phyloP scores from a whole-genome alignment of 2,113 vertebrate species.

The Morone saxatilis region DNA sequence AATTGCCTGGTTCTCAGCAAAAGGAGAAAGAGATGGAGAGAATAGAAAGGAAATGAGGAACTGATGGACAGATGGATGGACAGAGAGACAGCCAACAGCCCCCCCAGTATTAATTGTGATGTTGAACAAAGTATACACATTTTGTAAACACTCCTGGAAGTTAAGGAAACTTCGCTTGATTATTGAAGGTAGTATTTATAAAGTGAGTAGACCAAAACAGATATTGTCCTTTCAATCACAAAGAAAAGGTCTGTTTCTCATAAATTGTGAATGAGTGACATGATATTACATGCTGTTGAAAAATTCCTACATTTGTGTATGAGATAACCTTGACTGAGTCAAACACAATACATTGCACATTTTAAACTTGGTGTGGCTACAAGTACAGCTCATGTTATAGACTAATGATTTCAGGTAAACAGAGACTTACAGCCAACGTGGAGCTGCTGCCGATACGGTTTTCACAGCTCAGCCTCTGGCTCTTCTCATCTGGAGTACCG shows the following conservation, averaged over 20 bases:
- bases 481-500: slow-evolving; percentile 88
- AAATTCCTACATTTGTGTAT: not conserved
- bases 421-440: slow-evolving; percentile 90
- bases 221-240: not conserved
- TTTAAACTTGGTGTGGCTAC: not conserved
- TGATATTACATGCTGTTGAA: not conserved
- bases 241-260: not conserved
- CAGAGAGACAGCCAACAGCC: slow-evolving; percentile 14
- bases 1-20: slow-evolving; percentile 31
- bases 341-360: too few species aligned
- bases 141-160: not conserved
- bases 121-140: not conserved
- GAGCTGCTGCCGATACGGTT: slow-evolving; percentile 86
- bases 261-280: not conserved
- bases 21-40: slow-evolving; percentile 30
- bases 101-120: not conserved
- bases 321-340: not conserved
- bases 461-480: slow-evolving; percentile 82
- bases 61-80: slow-evolving; percentile 15
- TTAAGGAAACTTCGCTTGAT: not conserved
- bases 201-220: not conserved
- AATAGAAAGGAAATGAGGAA: slow-evolving; percentile 36
- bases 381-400: not conserved
- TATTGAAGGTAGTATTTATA: not conserved
- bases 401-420: not conserved